Percentiles rank a stretch among this genome's conserved stretches.
phyloP scores from a whole-genome alignment of 2,797 vertebrate genomes.

The Geotrypetes seraphini region DNA sequence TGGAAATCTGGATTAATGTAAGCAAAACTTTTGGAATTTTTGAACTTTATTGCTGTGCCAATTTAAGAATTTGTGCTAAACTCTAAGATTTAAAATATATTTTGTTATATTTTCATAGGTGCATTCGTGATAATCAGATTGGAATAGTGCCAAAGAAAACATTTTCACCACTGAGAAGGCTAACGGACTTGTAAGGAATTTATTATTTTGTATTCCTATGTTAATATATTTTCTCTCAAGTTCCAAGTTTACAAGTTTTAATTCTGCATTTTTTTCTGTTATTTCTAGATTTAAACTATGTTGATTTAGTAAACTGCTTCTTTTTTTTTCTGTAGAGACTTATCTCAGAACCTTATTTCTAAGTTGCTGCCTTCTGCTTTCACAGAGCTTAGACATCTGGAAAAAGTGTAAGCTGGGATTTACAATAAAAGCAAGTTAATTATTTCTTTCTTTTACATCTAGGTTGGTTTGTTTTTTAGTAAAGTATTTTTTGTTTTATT shows the following conservation, averaged over 20 bases:
- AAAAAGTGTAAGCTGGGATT: slow-evolving; percentile 53
- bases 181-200: slow-evolving; percentile 56
- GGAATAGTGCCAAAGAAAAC: slow-evolving; percentile 56
- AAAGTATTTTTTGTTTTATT: slow-evolving; percentile 2
- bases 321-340: slow-evolving; percentile 41
- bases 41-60: too few relatives aligned
- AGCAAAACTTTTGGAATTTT: too few relatives aligned
- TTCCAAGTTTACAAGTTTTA: too few relatives aligned
- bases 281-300: too few relatives aligned
- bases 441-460: too few relatives aligned
- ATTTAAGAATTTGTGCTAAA: too few relatives aligned
- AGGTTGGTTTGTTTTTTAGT: too few relatives aligned
- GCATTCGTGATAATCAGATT: slow-evolving; percentile 68
- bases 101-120: slow-evolving; percentile 28
- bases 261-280: too few relatives aligned
- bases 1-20: too few relatives aligned
- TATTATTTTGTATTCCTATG: slow-evolving; percentile 11
- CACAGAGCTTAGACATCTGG: slow-evolving; percentile 50
- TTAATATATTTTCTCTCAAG: too few relatives aligned
- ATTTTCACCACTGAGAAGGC: slow-evolving; percentile 62
- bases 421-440: slow-evolving; percentile 2
- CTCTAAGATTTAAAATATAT: too few relatives aligned
- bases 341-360: slow-evolving; percentile 58
- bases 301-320: neutral
- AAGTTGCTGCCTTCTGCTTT: slow-evolving; percentile 54